Base-by-base conservation (phyloP, 2,888 invertebrate genomes). In the Linyphia triangularis region DNA sequence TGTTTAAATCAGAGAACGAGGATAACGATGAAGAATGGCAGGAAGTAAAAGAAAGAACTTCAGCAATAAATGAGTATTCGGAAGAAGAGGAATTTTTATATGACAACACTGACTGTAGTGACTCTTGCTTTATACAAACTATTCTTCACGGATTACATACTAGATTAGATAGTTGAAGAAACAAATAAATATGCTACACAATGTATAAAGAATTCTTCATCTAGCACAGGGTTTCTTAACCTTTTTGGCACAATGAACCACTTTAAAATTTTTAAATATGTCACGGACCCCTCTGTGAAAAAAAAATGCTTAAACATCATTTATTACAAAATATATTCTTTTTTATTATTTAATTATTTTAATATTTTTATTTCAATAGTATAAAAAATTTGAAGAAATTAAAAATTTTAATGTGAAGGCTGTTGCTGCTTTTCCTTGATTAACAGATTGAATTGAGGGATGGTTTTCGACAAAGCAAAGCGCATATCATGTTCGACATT, bases 221-320 rank as follows among this genome's bases (percentile, higher is more conserved):
- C n/a, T n/a, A n/a, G n/a, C n/a, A n/a, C n/a, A n/a, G n/a, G n/a
- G 79, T 79, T 79, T 79, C 26, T 79, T 79, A 79, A 79, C 79
- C 79, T 79, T 79, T 79, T 79, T 79, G 79, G 79, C 67, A 67
- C 79, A 79, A 79, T 79, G 79, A 51, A 79, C 79, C 79, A 65
- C 67, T 79, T 79, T 79, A 67, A 79, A 79, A 79, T 43, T 65
- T 78, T 78, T 78, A 78, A 78, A 78, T 78, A 78, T 78, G 78
- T 65, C 78, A 63, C 63, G 78, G 65, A 63, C 78, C 78, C 63
- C 78, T 78, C 78, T 63, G 78, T 78, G 78, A 78, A 78, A 78
- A 78, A 78, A 63, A 78, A 79, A 59, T 75, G 33, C 33, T 33
- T 33, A 33, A 33, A 33, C 33, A 33, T 33, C 33, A 33, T 33